Base-by-base conservation (phyloP, 1,140 invertebrate species). In the Venustaconcha ellipsiformis region DNA sequence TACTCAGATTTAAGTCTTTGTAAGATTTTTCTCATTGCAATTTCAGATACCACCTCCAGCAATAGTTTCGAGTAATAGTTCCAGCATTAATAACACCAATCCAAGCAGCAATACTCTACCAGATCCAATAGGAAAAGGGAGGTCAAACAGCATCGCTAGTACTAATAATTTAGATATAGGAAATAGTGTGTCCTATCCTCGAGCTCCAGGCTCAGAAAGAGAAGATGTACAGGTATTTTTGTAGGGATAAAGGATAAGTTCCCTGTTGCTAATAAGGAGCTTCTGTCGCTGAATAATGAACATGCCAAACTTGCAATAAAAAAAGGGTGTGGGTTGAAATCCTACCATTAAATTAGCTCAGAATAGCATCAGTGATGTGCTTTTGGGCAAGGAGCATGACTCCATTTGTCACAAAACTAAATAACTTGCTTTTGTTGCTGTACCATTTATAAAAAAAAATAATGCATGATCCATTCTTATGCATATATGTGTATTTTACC, bases 161-260 rank as follows among this genome's bases (percentile, higher is more conserved):
- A 86, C 86, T 80, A 81, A 88, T 79, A 83, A 83, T 65, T 88
- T 82, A 14, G 85, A 84, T 72, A 73, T 77, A 73, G 78, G 81
- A 65, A 74, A 76, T 79, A 78, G 79, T 60, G 69, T 81, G 63
- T 82, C 84, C 23, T 91, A 91, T 79, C 87, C 87, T 65, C 89
- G 89, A 82, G 89, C 90, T 14, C 90, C 90, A 20, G 91, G 91
- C 12, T 90, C 87, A 72, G 91, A 91, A 75, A 83, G 91, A 66
- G 90, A 91, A 79, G 90, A 92, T 20, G 57, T 70, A 30, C 69
- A 72, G 37, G 57, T 62, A 63, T 14, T 17, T 15, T 13, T 71
- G 14, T 71, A 20, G 17, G 30, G 15, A 23, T n/a, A 13, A 6
- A 30, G 18, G 6, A 13, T 62, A 23, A 11, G 59, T 23, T 23